Conservation (phyloP, 1,140 invertebrate species). For the Musca vetustissima region DNA sequence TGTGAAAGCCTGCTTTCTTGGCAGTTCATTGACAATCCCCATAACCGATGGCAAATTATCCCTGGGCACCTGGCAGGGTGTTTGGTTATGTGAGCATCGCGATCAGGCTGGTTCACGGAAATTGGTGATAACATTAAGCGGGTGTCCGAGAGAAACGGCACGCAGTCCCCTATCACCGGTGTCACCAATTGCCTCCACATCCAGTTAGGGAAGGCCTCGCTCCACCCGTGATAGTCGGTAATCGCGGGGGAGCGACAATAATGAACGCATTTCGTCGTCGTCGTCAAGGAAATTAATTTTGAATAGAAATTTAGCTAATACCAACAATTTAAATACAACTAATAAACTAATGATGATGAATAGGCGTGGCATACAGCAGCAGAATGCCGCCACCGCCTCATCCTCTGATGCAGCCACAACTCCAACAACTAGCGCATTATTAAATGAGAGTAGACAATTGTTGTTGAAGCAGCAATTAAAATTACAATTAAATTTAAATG, state of each 20-base stretch:
- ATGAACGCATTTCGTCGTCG: constrained; percentile 55
- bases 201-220: constrained; percentile 75
- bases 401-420: constrained; percentile 24
- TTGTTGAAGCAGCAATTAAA: constrained; percentile 47
- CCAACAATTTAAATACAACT: constrained; percentile 26
- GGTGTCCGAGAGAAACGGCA: constrained; percentile 78
- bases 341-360: background rate
- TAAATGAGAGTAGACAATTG: constrained; percentile 34
- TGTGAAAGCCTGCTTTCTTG: constrained; percentile 94
- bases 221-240: constrained; percentile 57
- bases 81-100: constrained; percentile 97
- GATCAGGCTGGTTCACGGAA: constrained; percentile 92
- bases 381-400: constrained; percentile 17
- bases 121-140: constrained; percentile 87
- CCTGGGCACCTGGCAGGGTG: constrained; percentile 94
- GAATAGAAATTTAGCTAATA: constrained; percentile 55
- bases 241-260: constrained; percentile 58
- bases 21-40: constrained; percentile 92
- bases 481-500: constrained; percentile 53
- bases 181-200: constrained; percentile 82
- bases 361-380: constrained; percentile 25
- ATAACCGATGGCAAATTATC: constrained; percentile 94
- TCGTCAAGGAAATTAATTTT: constrained; percentile 51
- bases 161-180: constrained; percentile 81
- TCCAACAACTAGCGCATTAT: constrained; percentile 23